phyloP scores from a whole-genome alignment of 2,888 invertebrate genomes.

The Hydriomena furcata region DNA sequence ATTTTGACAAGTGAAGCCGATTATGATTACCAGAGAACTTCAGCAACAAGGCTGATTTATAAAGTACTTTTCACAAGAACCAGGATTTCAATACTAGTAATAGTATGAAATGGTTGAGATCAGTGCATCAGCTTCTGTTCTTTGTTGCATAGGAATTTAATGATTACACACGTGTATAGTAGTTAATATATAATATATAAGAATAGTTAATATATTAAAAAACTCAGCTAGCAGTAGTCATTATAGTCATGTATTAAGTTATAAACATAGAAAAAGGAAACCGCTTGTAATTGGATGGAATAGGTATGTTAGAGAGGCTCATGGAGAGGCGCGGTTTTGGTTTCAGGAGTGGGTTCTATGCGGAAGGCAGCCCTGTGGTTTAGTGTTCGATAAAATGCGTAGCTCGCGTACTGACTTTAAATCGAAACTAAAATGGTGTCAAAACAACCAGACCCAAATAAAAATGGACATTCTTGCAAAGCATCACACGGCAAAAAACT shows the following conservation, averaged over 20 bases:
- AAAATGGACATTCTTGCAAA: slow-evolving; percentile 2
- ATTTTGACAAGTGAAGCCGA: too few species aligned
- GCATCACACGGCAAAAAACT: slow-evolving; percentile 5
- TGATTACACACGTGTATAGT: too few species aligned
- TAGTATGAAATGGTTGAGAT: too few species aligned
- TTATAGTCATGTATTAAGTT: not conserved
- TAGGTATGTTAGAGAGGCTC: not conserved
- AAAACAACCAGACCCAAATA: not conserved
- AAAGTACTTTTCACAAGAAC: too few species aligned
- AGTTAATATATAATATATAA: too few species aligned
- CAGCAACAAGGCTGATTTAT: too few species aligned
- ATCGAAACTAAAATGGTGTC: not conserved
- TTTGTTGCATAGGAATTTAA: too few species aligned
- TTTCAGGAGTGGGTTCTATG: not conserved
- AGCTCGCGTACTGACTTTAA: not conserved
- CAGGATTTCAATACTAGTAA: too few species aligned
- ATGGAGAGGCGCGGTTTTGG: slow-evolving; percentile 2
- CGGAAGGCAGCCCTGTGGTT: not conserved
- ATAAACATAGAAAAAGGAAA: not conserved
- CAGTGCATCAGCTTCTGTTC: too few species aligned
- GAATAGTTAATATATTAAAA: not conserved
- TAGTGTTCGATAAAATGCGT: not conserved
- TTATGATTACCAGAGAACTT: too few species aligned
- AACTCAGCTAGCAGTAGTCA: not conserved
- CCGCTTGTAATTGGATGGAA: not conserved